Base-by-base conservation (phyloP, 2,888 invertebrate species). In the Cacoxenus indagator region DNA sequence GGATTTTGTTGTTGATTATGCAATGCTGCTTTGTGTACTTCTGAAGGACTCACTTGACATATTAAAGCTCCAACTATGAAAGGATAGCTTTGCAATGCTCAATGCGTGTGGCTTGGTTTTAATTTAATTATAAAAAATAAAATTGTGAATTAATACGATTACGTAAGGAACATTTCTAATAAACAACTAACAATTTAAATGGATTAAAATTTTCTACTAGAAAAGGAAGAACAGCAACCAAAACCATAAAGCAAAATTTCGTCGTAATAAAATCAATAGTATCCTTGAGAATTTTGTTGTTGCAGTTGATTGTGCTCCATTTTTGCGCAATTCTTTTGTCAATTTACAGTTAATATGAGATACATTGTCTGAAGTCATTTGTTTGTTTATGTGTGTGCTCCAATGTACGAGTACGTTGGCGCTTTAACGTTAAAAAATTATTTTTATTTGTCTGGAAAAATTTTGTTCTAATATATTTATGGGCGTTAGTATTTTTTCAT, bases 201-300 rank as follows among this genome's bases (percentile, higher is more conserved):
- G 4, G 22, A 51, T 22, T 51, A 22, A 51, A 22, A 9, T n/a
- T 17, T 22, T 9, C 1, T 17, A 22, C 4, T 6, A 6, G 6
- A 51, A 51, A 19, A 19, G 9, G 22, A 51, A 22, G n/a, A 51
- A 51, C 17, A 51, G n/a, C n/a, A n/a, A n/a, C n/a, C n/a, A n/a
- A n/a, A n/a, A n/a, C n/a, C n/a, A n/a, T n/a, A n/a, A n/a, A n/a
- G n/a, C n/a, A n/a, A n/a, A n/a, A n/a, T 11, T 26, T 24, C 17
- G 51, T 45, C 19, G 19, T 22, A 27, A 22, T 43, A 68, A 68
- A 68, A 68, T 68, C 68, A 29, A 68, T 68, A 65, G 26, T 48
- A 68, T 68, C 59, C 65, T 65, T 65, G 61, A 57, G 31, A 68
- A 64, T 11, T 51, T 62, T 31, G n/a, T 51, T 43, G 62, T 54